These are phyloP conservation scores for Ianthella basta DNA, from an alignment of 37 sponge, comb jelly and placozoan genomes.

Conservation along the genomic window DNA sequence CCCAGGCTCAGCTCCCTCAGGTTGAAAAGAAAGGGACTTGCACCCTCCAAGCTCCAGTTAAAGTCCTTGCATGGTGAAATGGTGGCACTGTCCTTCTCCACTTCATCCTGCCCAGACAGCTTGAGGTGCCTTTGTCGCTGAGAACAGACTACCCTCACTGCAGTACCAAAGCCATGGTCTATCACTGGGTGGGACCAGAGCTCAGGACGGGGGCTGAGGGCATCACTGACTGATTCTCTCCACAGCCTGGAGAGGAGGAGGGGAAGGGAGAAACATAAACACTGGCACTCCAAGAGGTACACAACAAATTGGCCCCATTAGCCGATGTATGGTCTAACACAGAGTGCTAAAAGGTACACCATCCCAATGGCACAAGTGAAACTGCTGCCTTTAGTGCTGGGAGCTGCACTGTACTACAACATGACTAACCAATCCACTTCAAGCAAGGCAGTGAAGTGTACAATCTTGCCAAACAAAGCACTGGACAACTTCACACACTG, in stretches of 20 bases:
- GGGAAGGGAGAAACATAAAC: too few relatives aligned
- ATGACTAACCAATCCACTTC: too few relatives aligned
- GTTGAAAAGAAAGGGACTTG: conserved; percentile 14
- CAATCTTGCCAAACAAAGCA: too few relatives aligned
- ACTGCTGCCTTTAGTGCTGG: too few relatives aligned
- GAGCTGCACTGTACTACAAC: too few relatives aligned
- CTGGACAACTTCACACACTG: too few relatives aligned
- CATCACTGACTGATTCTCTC: not conserved
- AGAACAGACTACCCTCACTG: not conserved
- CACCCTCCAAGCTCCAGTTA: conserved; percentile 4
- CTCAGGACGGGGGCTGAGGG: conserved; percentile 25
- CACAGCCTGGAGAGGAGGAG: conserved; percentile 4
- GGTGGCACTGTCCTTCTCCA: not conserved
- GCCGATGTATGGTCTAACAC: too few relatives aligned
- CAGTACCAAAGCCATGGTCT: not conserved
- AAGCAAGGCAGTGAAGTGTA: too few relatives aligned
- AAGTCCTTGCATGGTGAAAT: conserved; percentile 40
- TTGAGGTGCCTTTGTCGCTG: not conserved
- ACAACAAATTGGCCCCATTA: too few relatives aligned
- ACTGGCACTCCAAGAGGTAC: too few relatives aligned
- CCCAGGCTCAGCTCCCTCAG: conserved; percentile 23
- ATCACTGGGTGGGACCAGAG: conserved; percentile 21
- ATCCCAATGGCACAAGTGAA: too few relatives aligned
- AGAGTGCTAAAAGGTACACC: too few relatives aligned
- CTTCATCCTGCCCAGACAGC: not conserved